These are phyloP conservation scores for Rhizoglyphus robini DNA, from an alignment of 1,140 invertebrate species.

Conservation along the genomic window DNA sequence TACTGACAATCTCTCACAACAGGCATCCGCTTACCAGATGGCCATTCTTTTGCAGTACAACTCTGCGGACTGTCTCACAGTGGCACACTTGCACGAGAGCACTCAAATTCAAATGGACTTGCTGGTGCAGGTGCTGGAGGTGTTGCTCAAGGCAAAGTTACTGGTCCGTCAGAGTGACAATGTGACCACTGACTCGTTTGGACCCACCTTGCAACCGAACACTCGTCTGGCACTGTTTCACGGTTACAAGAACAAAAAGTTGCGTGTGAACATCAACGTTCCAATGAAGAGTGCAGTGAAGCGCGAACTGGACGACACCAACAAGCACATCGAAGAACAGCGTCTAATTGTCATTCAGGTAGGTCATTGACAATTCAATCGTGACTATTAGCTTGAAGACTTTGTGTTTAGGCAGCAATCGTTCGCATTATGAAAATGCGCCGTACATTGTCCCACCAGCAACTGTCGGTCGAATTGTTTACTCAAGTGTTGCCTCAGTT, in stretches of 20 bases:
- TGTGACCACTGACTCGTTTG: background rate
- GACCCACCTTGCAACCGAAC: slow-evolving; percentile 20
- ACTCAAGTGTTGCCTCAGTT: slow-evolving; percentile 87
- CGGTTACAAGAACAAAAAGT: slow-evolving; percentile 63
- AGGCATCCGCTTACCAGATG: slow-evolving; percentile 96
- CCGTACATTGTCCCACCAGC: slow-evolving; percentile 87
- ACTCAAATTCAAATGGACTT: slow-evolving; percentile 63
- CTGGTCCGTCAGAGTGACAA: slow-evolving; percentile 21
- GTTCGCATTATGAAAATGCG: slow-evolving; percentile 99
- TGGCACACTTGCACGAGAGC: slow-evolving; percentile 71
- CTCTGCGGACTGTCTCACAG: slow-evolving; percentile 60
- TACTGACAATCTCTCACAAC: background rate
- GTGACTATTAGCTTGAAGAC: background rate
- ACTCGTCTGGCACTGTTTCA: slow-evolving; percentile 24
- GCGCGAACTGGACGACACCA: slow-evolving; percentile 89
- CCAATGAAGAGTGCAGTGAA: slow-evolving; percentile 94
- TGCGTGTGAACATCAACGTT: slow-evolving; percentile 95
- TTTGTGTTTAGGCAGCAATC: slow-evolving; percentile 64
- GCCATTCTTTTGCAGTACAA: slow-evolving; percentile 92
- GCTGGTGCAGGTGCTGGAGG: slow-evolving; percentile 27
- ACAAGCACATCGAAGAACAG: slow-evolving; percentile 98
- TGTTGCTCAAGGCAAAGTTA: slow-evolving; percentile 28
- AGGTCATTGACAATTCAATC: background rate
- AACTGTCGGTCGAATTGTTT: slow-evolving; percentile 86
- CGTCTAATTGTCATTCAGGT: slow-evolving; percentile 76